phyloP scores from a whole-genome alignment of 1,140 invertebrate genomes.

The Drosophila nikananu region DNA sequence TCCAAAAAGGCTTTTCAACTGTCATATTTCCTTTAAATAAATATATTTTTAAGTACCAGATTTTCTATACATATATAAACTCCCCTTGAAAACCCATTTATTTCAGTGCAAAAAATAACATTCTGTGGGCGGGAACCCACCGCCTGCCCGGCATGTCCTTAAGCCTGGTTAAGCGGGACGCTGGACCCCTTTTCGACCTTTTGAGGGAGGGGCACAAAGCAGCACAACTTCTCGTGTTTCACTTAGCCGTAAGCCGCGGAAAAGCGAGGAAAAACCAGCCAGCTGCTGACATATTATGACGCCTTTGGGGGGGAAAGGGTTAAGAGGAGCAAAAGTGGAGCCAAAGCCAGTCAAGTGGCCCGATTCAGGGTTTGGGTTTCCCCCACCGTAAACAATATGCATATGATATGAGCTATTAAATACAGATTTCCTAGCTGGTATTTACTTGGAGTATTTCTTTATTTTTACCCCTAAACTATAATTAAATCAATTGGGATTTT shows the following conservation, averaged over 20 bases:
- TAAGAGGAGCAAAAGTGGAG: not conserved
- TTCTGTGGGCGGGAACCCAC: not conserved
- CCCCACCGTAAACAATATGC: not conserved
- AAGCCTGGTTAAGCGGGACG: slow-evolving; percentile 15
- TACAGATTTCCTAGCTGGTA: not conserved
- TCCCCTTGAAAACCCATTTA: not conserved
- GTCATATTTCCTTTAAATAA: too few species aligned
- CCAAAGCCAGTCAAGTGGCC: slow-evolving; percentile 35
- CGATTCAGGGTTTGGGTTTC: slow-evolving; percentile 3
- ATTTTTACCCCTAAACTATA: not conserved
- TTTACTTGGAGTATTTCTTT: not conserved
- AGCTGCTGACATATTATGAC: slow-evolving; percentile 32
- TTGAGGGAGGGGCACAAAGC: slow-evolving; percentile 21
- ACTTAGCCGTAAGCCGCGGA: slow-evolving; percentile 37
- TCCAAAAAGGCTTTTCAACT: too few species aligned
- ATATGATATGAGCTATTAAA: slow-evolving; percentile 15
- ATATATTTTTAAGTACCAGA: too few species aligned
- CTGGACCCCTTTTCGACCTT: not conserved
- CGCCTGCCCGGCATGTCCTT: slow-evolving; percentile 19
- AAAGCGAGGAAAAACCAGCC: slow-evolving; percentile 3
- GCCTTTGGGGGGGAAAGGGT: not conserved
- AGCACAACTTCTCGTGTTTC: slow-evolving; percentile 43
- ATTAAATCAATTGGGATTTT: not conserved
- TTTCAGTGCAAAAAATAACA: slow-evolving; percentile 8
- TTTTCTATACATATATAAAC: too few species aligned